Conservation (phyloP, 2,113 vertebrate genomes). For the Cryptotis parvus region DNA sequence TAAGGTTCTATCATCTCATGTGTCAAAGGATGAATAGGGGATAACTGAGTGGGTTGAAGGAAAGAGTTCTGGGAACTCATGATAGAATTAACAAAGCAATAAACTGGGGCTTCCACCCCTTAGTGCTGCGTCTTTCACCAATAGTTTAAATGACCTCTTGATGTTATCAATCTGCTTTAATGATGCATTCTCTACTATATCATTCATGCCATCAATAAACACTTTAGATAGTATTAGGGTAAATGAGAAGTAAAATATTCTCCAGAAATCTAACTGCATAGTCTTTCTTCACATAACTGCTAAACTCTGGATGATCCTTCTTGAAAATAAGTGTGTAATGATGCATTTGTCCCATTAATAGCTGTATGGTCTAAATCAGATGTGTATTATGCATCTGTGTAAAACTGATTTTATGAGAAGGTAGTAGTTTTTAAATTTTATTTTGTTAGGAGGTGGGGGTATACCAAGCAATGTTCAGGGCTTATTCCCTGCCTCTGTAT, state of each 20-base stretch:
- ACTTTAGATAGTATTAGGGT: background rate
- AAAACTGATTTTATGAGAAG: background rate
- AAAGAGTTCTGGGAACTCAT: too few species aligned
- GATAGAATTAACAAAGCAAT: too few species aligned
- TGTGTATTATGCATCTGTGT: background rate
- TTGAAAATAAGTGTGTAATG: background rate
- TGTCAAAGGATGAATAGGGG: too few species aligned
- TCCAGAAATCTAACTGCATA: background rate
- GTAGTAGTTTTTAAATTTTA: background rate
- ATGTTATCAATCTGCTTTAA: background rate
- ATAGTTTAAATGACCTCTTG: background rate
- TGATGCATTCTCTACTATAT: background rate
- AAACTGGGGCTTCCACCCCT: too few species aligned
- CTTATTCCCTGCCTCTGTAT: too few species aligned
- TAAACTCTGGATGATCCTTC: background rate
- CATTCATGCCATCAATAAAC: background rate
- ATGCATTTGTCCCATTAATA: background rate
- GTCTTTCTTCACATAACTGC: constrained; percentile 7
- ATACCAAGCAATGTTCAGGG: too few species aligned
- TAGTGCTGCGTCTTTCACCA: background rate
- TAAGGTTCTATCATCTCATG: too few species aligned
- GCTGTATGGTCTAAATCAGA: background rate
- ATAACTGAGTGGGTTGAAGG: too few species aligned
- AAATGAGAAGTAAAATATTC: background rate
- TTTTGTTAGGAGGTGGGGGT: too few species aligned